A percentile compares a stretch with the other conserved stretches of the same genome.
These are phyloP conservation scores for Lordiphosa collinella DNA, from an alignment of 1,140 invertebrate species.

Conservation along the genomic window DNA sequence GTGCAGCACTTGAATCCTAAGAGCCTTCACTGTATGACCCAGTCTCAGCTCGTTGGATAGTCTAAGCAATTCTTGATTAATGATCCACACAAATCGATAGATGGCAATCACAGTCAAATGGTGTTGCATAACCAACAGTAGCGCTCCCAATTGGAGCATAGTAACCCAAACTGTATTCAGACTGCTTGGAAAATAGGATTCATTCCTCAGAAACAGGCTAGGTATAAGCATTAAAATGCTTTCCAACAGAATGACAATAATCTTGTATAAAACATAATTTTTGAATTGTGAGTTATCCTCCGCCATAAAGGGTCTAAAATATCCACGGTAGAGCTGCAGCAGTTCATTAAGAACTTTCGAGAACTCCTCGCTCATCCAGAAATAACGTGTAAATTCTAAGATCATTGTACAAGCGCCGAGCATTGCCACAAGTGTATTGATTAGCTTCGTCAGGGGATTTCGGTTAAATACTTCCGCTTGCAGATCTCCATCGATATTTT, in stretches of 20 bases:
- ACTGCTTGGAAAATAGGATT: background rate
- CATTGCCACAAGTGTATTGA: background rate
- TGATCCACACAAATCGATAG: background rate
- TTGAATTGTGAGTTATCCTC: background rate
- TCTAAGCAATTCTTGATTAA: background rate
- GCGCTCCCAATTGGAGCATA: background rate
- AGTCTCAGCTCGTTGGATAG: background rate
- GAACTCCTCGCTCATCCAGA: background rate
- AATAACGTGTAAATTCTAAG: background rate
- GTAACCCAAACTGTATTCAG: background rate
- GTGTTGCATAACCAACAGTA: background rate
- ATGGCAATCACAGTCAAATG: background rate
- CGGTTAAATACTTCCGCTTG: background rate
- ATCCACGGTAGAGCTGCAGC: background rate
- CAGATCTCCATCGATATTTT: background rate
- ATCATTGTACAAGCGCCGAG: background rate
- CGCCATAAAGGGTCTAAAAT: background rate
- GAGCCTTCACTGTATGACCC: background rate
- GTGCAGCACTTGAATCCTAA: background rate
- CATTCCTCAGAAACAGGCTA: background rate
- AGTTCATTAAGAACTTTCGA: background rate
- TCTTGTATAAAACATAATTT: background rate
- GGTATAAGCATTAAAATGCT: background rate
- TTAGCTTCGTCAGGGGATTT: background rate
- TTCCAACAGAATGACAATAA: background rate